These are phyloP conservation scores for Diploptera punctata DNA, from an alignment of 2,888 invertebrate species.

Conservation along the genomic window DNA sequence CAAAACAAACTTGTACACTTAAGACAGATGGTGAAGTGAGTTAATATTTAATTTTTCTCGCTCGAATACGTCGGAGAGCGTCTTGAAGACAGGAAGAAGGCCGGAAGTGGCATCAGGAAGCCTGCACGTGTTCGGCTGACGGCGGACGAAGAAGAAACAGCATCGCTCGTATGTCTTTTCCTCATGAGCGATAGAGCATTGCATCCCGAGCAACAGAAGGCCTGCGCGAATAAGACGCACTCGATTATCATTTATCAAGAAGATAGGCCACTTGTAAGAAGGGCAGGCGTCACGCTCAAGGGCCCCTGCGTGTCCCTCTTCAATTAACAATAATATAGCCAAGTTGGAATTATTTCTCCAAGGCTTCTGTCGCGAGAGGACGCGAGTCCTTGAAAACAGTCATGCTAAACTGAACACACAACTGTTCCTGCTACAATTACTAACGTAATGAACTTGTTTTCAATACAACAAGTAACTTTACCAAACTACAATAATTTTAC, in stretches of 20 bases:
- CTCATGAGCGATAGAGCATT: conserved; percentile 32
- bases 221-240: not conserved
- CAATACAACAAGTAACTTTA: too few species aligned
- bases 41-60: too few species aligned
- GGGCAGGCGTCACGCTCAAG: conserved; percentile 13
- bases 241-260: conserved; percentile 10
- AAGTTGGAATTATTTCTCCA: not conserved
- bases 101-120: conserved; percentile 17
- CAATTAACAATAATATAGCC: not conserved
- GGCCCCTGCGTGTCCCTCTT: too few species aligned
- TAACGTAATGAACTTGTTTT: too few species aligned
- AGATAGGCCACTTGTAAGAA: not conserved
- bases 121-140: conserved; percentile 22
- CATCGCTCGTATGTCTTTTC: conserved; percentile 24
- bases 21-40: too few species aligned
- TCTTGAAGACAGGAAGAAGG: not conserved
- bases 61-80: too few species aligned
- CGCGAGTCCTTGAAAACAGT: not conserved
- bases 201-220: conserved; percentile 21
- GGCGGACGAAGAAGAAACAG: conserved; percentile 4
- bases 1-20: too few species aligned
- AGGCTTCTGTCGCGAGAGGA: not conserved
- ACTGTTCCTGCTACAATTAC: too few species aligned
- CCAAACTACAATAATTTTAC: too few species aligned
- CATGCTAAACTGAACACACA: too few species aligned